Percentiles rank a stretch among this genome's conserved stretches.
Evolutionary conservation across 2,888 invertebrate species (phyloP).

Genomic region (Kryphioiulus occultus): DNA sequence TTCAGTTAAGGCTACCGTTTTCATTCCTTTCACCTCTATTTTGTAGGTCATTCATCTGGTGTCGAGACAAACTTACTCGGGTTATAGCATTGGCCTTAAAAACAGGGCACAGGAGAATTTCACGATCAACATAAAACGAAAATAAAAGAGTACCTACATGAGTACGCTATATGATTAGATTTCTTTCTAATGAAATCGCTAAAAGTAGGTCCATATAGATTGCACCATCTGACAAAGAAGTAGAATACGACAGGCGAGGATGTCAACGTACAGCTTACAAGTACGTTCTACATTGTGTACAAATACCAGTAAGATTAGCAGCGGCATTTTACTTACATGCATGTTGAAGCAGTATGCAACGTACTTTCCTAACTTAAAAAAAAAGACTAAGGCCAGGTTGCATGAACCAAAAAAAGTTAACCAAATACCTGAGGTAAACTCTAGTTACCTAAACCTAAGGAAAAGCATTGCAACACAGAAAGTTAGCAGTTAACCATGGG

Average conservation of each 20-base stretch:
- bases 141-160: not conserved
- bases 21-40: not conserved
- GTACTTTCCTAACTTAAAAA: too few relatives aligned
- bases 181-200: not conserved
- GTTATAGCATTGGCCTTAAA: not conserved
- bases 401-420: too few relatives aligned
- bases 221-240: not conserved
- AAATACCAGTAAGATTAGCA: too few relatives aligned
- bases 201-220: not conserved
- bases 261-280: too few relatives aligned
- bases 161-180: not conserved
- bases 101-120: not conserved
- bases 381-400: too few relatives aligned
- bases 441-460: too few relatives aligned
- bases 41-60: not conserved
- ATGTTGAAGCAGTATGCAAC: too few relatives aligned
- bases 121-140: not conserved
- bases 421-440: too few relatives aligned
- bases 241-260: not conserved
- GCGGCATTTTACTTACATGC: too few relatives aligned
- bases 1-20: not conserved
- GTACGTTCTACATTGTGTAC: too few relatives aligned
- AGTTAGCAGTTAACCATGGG: too few relatives aligned
- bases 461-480: too few relatives aligned
- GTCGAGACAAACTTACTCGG: not conserved